phyloP scores from a whole-genome alignment of 2,113 vertebrate species.

The Python bivittatus region DNA sequence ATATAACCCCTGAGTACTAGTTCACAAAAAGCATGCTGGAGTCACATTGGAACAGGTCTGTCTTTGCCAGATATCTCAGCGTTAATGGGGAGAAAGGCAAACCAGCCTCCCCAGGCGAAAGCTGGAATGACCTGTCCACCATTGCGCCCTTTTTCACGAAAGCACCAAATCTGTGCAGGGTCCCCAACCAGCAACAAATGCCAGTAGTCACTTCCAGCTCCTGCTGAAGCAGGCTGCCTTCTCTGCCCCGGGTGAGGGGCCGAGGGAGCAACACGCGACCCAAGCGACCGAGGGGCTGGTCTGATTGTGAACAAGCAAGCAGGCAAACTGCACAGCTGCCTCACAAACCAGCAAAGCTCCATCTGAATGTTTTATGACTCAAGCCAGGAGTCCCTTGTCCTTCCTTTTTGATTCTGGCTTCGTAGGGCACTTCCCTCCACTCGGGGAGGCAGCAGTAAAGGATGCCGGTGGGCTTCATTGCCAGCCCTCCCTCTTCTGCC shows the following conservation, averaged over 20 bases:
- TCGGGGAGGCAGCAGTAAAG: too few relatives aligned
- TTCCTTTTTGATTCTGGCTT: not conserved
- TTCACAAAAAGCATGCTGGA: not conserved
- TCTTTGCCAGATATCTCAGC: not conserved
- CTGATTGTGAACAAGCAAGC: not conserved
- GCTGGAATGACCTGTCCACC: not conserved
- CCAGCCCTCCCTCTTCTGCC: too few relatives aligned
- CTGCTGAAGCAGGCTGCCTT: too few relatives aligned
- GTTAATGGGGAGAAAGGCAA: not conserved
- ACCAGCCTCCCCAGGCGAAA: not conserved
- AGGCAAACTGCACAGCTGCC: not conserved
- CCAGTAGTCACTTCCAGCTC: too few relatives aligned
- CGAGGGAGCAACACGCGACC: too few relatives aligned
- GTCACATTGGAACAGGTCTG: not conserved
- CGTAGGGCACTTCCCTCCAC: not conserved
- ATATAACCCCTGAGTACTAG: not conserved
- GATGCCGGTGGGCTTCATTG: too few relatives aligned
- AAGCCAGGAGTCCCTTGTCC: not conserved
- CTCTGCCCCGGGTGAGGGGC: not conserved
- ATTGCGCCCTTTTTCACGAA: not conserved
- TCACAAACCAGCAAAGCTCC: not conserved
- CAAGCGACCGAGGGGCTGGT: not conserved
- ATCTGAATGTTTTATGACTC: not conserved
- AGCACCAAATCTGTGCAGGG: not conserved
- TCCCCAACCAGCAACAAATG: not conserved